Evolutionary conservation across 2,797 vertebrate species (phyloP).

Genomic region (Enteromius viviparus): DNA sequence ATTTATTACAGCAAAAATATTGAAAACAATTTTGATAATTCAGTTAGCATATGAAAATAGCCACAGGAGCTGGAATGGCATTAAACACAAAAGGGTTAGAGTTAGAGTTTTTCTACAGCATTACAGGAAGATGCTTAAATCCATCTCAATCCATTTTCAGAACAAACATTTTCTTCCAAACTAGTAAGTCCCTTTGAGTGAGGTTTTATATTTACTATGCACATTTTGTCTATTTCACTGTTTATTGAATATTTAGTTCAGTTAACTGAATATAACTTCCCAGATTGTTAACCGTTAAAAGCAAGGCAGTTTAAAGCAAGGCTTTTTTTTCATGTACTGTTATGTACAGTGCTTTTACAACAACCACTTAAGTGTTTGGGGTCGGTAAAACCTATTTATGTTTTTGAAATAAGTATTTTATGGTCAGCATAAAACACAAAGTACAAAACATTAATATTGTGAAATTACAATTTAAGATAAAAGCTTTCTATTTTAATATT

Average conservation of each 20-base stretch:
- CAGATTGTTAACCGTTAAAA: too few relatives aligned
- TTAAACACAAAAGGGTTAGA: too few relatives aligned
- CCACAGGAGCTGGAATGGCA: too few relatives aligned
- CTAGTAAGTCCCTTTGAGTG: not conserved
- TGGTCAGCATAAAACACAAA: not conserved
- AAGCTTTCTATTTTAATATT: not conserved
- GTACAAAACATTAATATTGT: not conserved
- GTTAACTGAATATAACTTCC: not conserved
- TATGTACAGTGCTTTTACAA: not conserved
- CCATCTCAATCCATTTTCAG: not conserved
- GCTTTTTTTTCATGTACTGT: not conserved
- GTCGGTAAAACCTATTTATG: too few relatives aligned
- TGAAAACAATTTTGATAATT: not conserved
- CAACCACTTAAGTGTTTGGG: not conserved
- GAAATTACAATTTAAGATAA: not conserved
- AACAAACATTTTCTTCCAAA: conserved; percentile 3
- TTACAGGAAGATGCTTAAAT: not conserved
- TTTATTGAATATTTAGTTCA: not conserved
- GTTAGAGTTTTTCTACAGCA: not conserved
- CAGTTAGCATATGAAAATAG: too few relatives aligned
- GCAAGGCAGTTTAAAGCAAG: too few relatives aligned
- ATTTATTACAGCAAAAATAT: not conserved
- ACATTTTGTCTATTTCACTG: not conserved
- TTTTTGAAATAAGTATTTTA: not conserved
- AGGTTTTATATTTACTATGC: too few relatives aligned